A percentile compares a stretch with the other conserved stretches of the same genome.
Evolutionary conservation across 2,113 vertebrate species (phyloP).

Genomic region (Orycteropus afer): DNA sequence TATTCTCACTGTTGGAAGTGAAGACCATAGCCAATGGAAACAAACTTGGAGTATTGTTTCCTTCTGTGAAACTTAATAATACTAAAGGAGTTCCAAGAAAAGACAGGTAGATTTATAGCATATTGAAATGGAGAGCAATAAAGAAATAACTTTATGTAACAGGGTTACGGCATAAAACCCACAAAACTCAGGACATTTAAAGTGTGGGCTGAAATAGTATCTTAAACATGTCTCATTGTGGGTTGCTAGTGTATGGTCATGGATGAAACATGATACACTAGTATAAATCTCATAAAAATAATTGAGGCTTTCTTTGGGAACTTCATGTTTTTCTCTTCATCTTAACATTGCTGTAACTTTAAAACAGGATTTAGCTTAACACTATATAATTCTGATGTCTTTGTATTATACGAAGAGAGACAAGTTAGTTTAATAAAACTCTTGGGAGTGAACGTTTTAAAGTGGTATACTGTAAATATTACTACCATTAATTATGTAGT

Average conservation of each 20-base stretch:
- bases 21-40: slow-evolving; percentile 66
- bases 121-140: slow-evolving; percentile 69
- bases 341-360: slow-evolving; percentile 57
- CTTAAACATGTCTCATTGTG: slow-evolving; percentile 16
- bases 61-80: slow-evolving; percentile 70
- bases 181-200: slow-evolving; percentile 60
- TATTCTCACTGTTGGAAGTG: slow-evolving; percentile 74
- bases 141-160: slow-evolving; percentile 62
- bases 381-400: slow-evolving; percentile 21
- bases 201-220: slow-evolving; percentile 45
- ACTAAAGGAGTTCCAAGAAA: slow-evolving; percentile 49
- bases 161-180: slow-evolving; percentile 35
- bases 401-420: slow-evolving; percentile 21
- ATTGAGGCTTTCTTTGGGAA: slow-evolving; percentile 37
- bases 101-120: slow-evolving; percentile 66
- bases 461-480: background rate
- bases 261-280: background rate
- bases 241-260: slow-evolving; percentile 14
- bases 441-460: slow-evolving; percentile 27
- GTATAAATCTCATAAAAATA: slow-evolving; percentile 24
- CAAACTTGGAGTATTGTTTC: slow-evolving; percentile 64
- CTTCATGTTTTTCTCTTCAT: slow-evolving; percentile 31
- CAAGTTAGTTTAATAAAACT: slow-evolving; percentile 20
- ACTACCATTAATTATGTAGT: background rate
- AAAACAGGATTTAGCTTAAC: slow-evolving; percentile 20